A percentile compares a stretch with the other conserved stretches of the same genome.
phyloP scores from a whole-genome alignment of 2,113 vertebrate genomes.

The Pterocles orientalis region DNA sequence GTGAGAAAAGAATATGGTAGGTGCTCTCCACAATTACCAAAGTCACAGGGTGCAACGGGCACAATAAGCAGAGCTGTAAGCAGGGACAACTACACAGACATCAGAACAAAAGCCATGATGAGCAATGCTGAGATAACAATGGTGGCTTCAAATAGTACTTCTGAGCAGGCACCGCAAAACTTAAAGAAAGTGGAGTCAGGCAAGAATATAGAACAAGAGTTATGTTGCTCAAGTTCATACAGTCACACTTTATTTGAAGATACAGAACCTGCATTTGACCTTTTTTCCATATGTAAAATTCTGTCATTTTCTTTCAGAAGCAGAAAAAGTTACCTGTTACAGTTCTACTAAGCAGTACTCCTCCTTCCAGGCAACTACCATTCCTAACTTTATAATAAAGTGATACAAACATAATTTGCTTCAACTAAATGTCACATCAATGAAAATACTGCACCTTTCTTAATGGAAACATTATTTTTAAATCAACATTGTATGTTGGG shows the following conservation, averaged over 20 bases:
- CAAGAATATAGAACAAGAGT: not conserved
- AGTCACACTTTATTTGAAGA: not conserved
- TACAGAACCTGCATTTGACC: not conserved
- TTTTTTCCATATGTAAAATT: not conserved
- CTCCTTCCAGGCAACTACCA: not conserved
- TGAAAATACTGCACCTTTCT: conserved; percentile 36
- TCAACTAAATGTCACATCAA: not conserved
- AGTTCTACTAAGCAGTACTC: not conserved
- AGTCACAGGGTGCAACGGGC: not conserved
- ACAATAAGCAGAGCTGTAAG: not conserved
- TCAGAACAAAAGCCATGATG: accelerated
- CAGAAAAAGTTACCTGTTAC: not conserved
- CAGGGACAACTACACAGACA: not conserved
- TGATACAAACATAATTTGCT: not conserved
- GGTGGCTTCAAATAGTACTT: not conserved
- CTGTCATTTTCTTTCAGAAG: not conserved
- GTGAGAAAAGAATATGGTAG: not conserved
- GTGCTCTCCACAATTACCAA: not conserved
- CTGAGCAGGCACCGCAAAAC: not conserved
- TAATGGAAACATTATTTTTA: conserved; percentile 19
- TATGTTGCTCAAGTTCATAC: not conserved
- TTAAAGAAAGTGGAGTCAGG: not conserved
- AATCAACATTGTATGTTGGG: not conserved
- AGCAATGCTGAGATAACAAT: accelerated
- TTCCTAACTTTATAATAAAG: not conserved